Conservation (phyloP, 2,113 vertebrate genomes). For the Gnathonemus echidnorhynchus region DNA sequence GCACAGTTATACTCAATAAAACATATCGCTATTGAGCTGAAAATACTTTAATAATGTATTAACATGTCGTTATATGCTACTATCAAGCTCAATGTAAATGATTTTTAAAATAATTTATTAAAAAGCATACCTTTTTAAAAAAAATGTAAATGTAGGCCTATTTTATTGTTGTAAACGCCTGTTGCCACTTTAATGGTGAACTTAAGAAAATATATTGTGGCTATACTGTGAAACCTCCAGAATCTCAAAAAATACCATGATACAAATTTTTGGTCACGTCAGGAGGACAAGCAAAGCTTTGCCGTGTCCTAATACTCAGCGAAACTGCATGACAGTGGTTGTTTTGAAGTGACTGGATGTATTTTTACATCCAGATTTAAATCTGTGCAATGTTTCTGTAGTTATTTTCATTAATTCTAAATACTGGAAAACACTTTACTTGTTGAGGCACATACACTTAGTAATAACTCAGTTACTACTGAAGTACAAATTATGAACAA, state of each 20-base stretch:
- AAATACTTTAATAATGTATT: neutral
- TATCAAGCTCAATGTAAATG: neutral
- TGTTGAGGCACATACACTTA: neutral
- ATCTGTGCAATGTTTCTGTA: constrained; percentile 18
- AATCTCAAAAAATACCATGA: too few species aligned
- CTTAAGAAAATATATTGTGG: too few species aligned
- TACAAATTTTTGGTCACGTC: neutral
- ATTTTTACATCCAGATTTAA: neutral
- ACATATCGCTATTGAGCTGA: neutral
- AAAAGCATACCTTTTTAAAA: neutral
- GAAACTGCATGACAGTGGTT: constrained; percentile 29
- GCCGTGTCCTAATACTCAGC: constrained; percentile 28
- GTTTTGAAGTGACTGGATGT: constrained; percentile 30
- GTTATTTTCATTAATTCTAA: neutral
- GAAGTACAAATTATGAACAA: neutral
- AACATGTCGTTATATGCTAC: neutral
- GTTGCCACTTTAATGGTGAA: neutral
- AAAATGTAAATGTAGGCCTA: neutral
- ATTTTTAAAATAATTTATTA: neutral
- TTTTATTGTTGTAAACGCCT: neutral
- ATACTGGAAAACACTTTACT: neutral
- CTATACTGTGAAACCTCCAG: too few species aligned
- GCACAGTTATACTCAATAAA: neutral
- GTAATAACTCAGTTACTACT: neutral
- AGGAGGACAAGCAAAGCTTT: constrained; percentile 30